phyloP scores from a whole-genome alignment of 30 jellyfish, hydroid and myxozoan species.

The Nemopilema nomurai region DNA sequence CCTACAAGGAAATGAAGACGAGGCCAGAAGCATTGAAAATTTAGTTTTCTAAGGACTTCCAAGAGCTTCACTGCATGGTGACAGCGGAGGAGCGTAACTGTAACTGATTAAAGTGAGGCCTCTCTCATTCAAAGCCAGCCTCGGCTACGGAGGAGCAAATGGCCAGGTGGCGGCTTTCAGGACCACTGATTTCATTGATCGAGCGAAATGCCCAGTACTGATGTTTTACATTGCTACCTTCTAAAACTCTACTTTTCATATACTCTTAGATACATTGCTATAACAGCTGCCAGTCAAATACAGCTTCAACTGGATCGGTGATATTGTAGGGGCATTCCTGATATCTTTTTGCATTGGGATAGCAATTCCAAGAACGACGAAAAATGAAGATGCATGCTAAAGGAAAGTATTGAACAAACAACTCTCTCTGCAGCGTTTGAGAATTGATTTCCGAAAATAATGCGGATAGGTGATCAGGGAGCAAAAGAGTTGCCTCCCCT shows the following conservation, averaged over 20 bases:
- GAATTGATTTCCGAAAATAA: not conserved
- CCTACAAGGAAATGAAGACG: too few relatives aligned
- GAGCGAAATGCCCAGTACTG: not conserved
- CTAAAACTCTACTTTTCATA: not conserved
- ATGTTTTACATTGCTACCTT: not conserved
- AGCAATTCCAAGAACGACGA: slow-evolving; percentile 7
- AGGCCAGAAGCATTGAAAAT: too few relatives aligned
- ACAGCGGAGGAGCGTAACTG: too few relatives aligned
- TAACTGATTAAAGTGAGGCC: too few relatives aligned
- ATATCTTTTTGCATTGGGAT: not conserved
- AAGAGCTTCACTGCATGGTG: too few relatives aligned
- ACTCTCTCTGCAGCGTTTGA: not conserved
- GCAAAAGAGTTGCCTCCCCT: too few relatives aligned
- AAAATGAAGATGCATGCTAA: not conserved
- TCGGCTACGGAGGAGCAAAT: not conserved
- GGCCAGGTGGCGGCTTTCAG: slow-evolving; percentile 68
- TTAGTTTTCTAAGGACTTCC: too few relatives aligned
- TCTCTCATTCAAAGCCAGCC: not conserved
- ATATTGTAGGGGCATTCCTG: not conserved
- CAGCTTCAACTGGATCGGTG: not conserved
- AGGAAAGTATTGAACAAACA: not conserved
- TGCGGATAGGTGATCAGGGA: too few relatives aligned
- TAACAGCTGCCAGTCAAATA: not conserved
- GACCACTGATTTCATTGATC: slow-evolving; percentile 1
- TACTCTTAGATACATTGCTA: too few relatives aligned